Evolutionary conservation across 1,140 invertebrate species (phyloP), one percentile per base, ranked within the genome.

Genomic region (Zaprionus africanus): DNA sequence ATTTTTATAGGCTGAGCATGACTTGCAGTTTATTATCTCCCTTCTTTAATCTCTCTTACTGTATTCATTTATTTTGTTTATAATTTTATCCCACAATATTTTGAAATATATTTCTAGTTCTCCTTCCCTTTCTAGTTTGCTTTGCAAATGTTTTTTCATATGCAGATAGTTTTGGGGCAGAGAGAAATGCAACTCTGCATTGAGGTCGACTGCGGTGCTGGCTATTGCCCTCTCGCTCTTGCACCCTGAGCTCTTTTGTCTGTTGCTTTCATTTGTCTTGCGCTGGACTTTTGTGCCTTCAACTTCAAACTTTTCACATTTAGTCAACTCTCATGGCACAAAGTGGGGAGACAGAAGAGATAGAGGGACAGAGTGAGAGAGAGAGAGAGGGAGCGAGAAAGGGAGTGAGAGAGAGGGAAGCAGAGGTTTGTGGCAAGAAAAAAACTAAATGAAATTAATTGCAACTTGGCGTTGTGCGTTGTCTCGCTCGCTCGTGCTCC

Each of bases 371-470:
- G 26, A n/a, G 6, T 24, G 34, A 41, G 53, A 43, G 19, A 57
- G 31, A 26, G 43, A 15, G 41, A 36, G 54, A 41, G 36, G 41
- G 24, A 28, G 28, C 7, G 28, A 28, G 1, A 1, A 9, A 9
- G 28, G 28, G 7, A 31, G 7, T 0, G 28, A 62, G 38, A 43
- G 31, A 72, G 56, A 69, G 43, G 66, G 17, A 83, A 79, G 73
- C 4, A 41, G 13, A 83, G 81, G 73, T 69, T 68, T 83, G 81
- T 82, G 82, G 73, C 80, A 79, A 83, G 76, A 81, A 87, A 83
- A 83, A 81, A 87, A 88, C 79, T 81, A 88, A 90, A 90, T 90
- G 79, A 88, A 90, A 90, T 90, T 90, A 90, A 90, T 90, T 90
- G 85, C 81, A 90, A 73, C 85, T 73, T 84, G 81, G 78, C 81